phyloP scores from a whole-genome alignment of 2,113 vertebrate species.

The Hippocampus comes region DNA sequence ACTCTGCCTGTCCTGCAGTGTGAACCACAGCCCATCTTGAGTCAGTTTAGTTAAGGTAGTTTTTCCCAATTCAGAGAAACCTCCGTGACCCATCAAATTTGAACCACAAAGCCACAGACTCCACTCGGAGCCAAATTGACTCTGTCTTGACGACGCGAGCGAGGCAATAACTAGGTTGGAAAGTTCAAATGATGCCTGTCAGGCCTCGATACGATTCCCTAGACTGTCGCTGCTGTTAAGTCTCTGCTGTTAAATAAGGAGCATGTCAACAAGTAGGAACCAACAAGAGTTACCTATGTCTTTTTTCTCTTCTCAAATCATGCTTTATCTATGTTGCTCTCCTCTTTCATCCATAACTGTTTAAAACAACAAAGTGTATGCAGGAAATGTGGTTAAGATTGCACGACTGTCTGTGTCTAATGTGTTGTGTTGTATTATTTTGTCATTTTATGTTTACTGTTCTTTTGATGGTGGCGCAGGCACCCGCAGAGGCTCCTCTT shows the following conservation, averaged over 20 bases:
- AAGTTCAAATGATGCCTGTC: slow-evolving; percentile 1
- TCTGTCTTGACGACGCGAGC: slow-evolving; percentile 3
- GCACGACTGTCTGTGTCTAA: too few species aligned
- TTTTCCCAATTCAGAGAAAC: slow-evolving; percentile 8
- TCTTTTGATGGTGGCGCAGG: too few species aligned
- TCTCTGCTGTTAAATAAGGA: background rate
- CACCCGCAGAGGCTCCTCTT: too few species aligned
- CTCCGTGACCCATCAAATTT: background rate
- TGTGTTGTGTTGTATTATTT: too few species aligned
- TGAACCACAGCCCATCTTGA: background rate
- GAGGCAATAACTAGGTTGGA: slow-evolving; percentile 5
- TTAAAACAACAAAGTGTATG: too few species aligned
- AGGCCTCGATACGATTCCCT: background rate
- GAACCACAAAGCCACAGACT: slow-evolving; percentile 4
- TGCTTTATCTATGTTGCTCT: too few species aligned
- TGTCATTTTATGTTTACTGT: too few species aligned
- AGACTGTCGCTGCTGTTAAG: background rate
- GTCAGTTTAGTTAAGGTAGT: slow-evolving; percentile 2
- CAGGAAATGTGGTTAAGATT: too few species aligned
- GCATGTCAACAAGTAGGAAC: background rate
- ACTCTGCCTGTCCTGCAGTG: background rate
- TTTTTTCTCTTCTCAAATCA: background rate
- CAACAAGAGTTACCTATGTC: background rate
- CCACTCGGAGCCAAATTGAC: background rate
- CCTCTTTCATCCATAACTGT: too few species aligned